These are phyloP conservation scores for Dione juno DNA, from an alignment of 2,888 invertebrate species.

Conservation along the genomic window DNA sequence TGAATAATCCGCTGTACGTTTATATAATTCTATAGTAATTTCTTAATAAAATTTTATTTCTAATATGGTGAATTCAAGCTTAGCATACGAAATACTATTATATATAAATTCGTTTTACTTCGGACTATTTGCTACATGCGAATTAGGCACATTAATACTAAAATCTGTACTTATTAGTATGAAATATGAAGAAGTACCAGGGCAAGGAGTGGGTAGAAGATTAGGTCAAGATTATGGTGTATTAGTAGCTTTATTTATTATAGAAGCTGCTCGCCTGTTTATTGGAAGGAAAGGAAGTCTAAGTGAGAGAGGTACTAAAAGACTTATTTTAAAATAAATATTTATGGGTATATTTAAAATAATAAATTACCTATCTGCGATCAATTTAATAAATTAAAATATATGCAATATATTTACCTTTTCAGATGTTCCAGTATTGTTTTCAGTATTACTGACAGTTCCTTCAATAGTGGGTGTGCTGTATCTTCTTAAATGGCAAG, in stretches of 20 bases:
- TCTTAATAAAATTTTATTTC: background rate
- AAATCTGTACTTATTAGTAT: constrained; percentile 87
- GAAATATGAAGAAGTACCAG: constrained; percentile 82
- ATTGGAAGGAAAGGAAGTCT: constrained; percentile 94
- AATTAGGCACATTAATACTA: constrained; percentile 89
- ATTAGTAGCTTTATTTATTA: constrained; percentile 88
- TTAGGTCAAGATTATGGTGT: constrained; percentile 91
- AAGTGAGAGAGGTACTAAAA: constrained; percentile 86
- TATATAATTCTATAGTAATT: too few relatives aligned
- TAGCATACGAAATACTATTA: constrained; percentile 92
- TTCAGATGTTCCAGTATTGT: constrained; percentile 90
- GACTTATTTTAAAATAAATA: constrained; percentile 2
- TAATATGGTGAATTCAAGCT: constrained; percentile 89
- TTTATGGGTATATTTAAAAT: background rate
- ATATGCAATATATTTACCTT: background rate
- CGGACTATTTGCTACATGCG: constrained; percentile 92
- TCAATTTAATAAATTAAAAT: constrained; percentile 44
- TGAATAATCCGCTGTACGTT: background rate
- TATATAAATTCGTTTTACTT: constrained; percentile 95
- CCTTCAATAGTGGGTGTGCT: constrained; percentile 93
- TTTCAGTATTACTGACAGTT: constrained; percentile 92
- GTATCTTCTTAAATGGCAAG: constrained; percentile 94
- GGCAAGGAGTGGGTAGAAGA: constrained; percentile 86
- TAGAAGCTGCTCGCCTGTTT: constrained; percentile 92
- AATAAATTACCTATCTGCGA: background rate